Percentiles rank a stretch among this genome's conserved stretches.
phyloP scores from a whole-genome alignment of 2,888 invertebrate species.

The Dexiosoma caninum region DNA sequence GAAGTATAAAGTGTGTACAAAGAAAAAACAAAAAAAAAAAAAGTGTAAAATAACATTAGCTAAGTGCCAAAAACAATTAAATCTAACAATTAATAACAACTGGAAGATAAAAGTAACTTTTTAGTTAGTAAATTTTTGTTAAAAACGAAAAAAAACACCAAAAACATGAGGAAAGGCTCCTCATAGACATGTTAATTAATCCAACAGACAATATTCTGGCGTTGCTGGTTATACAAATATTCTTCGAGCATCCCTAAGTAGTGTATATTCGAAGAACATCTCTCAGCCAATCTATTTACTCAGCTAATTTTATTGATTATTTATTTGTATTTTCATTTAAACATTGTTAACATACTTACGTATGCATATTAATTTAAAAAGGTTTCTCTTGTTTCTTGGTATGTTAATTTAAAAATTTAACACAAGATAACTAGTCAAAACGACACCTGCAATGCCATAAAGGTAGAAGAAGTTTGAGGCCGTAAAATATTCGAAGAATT shows the following conservation, averaged over 20 bases:
- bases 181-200: too few relatives aligned
- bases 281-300: too few relatives aligned
- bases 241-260: too few relatives aligned
- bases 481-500: constrained; percentile 24
- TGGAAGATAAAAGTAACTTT: too few relatives aligned
- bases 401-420: neutral
- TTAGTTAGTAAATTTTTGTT: too few relatives aligned
- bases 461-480: neutral
- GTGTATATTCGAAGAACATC: too few relatives aligned
- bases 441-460: constrained; percentile 21
- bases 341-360: neutral
- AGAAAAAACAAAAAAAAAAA: too few relatives aligned
- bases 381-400: neutral
- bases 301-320: neutral
- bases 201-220: too few relatives aligned
- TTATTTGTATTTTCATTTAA: neutral
- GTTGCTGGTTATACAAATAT: too few relatives aligned
- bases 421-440: neutral
- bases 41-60: constrained; percentile 40
- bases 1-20: neutral
- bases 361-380: neutral
- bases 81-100: neutral
- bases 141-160: too few relatives aligned
- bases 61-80: constrained; percentile 55
- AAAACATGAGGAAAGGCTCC: too few relatives aligned